Evolutionary conservation across 2,888 invertebrate genomes (phyloP).

Genomic region (Craniophora ligustri): DNA sequence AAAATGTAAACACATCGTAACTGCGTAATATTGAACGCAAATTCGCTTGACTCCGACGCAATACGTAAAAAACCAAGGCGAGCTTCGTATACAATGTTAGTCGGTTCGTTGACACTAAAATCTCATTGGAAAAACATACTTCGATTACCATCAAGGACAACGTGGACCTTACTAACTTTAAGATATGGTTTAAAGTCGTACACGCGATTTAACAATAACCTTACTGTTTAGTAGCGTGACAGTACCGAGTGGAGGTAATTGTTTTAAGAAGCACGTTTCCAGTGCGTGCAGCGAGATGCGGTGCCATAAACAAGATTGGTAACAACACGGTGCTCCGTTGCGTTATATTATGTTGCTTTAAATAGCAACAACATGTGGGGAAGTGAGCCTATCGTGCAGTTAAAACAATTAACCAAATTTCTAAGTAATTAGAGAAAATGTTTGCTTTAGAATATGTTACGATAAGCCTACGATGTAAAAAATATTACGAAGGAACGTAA

Average conservation of each 20-base stretch:
- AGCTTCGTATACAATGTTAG: constrained; percentile 42
- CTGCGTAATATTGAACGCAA: constrained; percentile 44
- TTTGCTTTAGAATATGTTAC: too few species aligned
- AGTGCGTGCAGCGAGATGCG: constrained; percentile 31
- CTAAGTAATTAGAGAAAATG: too few species aligned
- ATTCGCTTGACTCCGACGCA: constrained; percentile 25
- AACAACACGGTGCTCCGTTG: constrained; percentile 5
- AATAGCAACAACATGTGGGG: background rate
- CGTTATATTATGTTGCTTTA: background rate
- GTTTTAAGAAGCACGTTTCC: constrained; percentile 47
- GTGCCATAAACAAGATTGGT: constrained; percentile 28
- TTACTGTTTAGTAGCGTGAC: constrained; percentile 54
- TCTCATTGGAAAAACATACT: constrained; percentile 54
- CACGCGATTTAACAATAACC: constrained; percentile 40
- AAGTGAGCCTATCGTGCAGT: background rate
- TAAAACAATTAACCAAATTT: background rate
- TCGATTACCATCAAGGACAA: constrained; percentile 10
- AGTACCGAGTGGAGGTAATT: constrained; percentile 50
- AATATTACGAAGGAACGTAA: too few species aligned
- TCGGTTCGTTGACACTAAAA: constrained; percentile 59
- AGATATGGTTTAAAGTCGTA: constrained; percentile 38
- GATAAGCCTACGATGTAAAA: too few species aligned
- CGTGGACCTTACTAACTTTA: constrained; percentile 19
- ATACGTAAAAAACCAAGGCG: constrained; percentile 51
- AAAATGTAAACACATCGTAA: constrained; percentile 14